These are phyloP conservation scores for Drosophila parthenogenetica DNA, from an alignment of 2,888 invertebrate species.

Conservation along the genomic window DNA sequence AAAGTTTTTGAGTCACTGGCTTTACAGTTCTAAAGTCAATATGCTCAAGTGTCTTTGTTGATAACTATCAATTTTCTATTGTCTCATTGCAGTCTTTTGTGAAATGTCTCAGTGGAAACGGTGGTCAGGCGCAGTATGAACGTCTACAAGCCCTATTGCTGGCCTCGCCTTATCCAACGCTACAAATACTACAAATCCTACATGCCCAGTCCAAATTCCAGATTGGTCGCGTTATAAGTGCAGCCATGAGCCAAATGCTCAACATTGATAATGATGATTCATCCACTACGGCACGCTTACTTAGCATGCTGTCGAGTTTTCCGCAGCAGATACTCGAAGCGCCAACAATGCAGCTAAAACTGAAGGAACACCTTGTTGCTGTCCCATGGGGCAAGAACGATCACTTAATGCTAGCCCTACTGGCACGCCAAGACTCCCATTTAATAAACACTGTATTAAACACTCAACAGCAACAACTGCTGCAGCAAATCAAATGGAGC, in stretches of 20 bases:
- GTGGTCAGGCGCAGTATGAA: slow-evolving; percentile 30
- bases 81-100: slow-evolving; percentile 50
- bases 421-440: slow-evolving; percentile 65
- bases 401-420: slow-evolving; percentile 66
- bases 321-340: slow-evolving; percentile 64
- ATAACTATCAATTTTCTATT: not conserved
- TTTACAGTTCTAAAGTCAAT: slow-evolving; percentile 7
- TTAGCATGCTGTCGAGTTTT: slow-evolving; percentile 74
- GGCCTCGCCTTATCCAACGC: slow-evolving; percentile 63
- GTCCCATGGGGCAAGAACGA: slow-evolving; percentile 41
- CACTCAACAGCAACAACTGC: slow-evolving; percentile 38
- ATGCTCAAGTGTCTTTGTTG: slow-evolving; percentile 6
- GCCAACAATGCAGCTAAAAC: slow-evolving; percentile 47
- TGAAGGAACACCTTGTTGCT: slow-evolving; percentile 52
- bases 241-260: slow-evolving; percentile 53
- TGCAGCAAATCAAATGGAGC: slow-evolving; percentile 42
- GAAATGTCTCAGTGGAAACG: slow-evolving; percentile 38
- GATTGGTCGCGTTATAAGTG: slow-evolving; percentile 50
- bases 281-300: slow-evolving; percentile 30
- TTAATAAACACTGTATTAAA: slow-evolving; percentile 61
- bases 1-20: not conserved
- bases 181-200: slow-evolving; percentile 62
- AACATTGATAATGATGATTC: slow-evolving; percentile 43
- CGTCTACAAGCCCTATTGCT: slow-evolving; percentile 45
- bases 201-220: slow-evolving; percentile 53